These are phyloP conservation scores for Sceliomorpha sp. DNA, from an alignment of 2,888 invertebrate genomes.

Conservation along the genomic window DNA sequence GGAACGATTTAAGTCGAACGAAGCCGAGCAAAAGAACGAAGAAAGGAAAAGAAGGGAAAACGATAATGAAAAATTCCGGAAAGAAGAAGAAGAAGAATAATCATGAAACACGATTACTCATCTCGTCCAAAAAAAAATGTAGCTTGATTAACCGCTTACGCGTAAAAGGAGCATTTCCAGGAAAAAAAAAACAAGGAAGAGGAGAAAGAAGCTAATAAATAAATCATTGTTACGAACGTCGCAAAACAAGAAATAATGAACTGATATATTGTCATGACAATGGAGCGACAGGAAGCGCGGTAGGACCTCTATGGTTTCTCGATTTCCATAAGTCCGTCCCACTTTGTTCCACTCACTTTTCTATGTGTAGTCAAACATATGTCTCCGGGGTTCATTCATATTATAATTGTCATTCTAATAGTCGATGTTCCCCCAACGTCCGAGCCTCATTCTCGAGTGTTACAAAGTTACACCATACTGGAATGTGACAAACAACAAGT, in stretches of 20 bases:
- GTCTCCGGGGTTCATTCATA: conserved; percentile 13
- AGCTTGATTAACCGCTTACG: neutral
- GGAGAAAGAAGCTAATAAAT: too few species aligned
- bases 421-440: too few species aligned
- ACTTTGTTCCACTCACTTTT: too few species aligned
- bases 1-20: conserved; percentile 51
- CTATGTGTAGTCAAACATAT: neutral
- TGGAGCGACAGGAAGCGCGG: too few species aligned
- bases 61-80: conserved; percentile 50
- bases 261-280: too few species aligned
- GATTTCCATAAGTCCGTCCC: neutral
- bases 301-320: too few species aligned
- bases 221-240: too few species aligned
- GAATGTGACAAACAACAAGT: too few species aligned
- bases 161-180: conserved; percentile 1
- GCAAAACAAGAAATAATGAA: too few species aligned
- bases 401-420: conserved; percentile 21
- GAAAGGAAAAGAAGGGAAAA: conserved; percentile 8
- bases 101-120: conserved; percentile 16
- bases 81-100: conserved; percentile 11
- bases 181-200: too few species aligned
- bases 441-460: too few species aligned
- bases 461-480: too few species aligned
- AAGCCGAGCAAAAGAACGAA: conserved; percentile 8
- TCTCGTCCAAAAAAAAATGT: conserved; percentile 8